Evolutionary conservation across 2,113 vertebrate genomes (phyloP), one percentile per base, ranked within the genome.

Genomic region (Saguinus midas): DNA sequence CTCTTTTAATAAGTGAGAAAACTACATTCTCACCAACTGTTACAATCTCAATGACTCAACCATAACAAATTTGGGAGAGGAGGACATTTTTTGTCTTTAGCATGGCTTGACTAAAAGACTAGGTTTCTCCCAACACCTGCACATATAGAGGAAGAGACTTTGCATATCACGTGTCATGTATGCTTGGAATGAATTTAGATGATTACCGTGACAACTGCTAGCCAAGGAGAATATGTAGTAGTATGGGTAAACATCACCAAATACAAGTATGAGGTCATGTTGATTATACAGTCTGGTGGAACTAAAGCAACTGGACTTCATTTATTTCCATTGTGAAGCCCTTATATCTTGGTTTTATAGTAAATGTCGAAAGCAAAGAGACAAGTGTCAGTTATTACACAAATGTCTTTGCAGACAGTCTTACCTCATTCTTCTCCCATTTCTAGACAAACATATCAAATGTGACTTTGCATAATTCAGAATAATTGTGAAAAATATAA

Each of bases 1-100:
- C n/a, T 86, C 87, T 72, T 96, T 93, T 96, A 92, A 97, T 96
- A 90, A 90, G 80, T 90, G 90, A 85, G 88, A 91, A 97, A 96
- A 87, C 37, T 84, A 87, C 48, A 96, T 96, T 92, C 84, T 89
- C 72, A 87, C 80, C 58, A 96, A 40, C 29, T 85, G 27, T 85
- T 94, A 73, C 13, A 76, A 40, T 94, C 27, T 58, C 66, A 96
- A 73, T 85, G 57, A 96, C 43, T 21, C 32, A 90, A 68, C 17
- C 0, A 1, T 83, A 83, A 52, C 40, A 90, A 95, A 75, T 95
- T 50, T 87, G 50, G 37, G 37, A 88, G 57, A 18, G 27, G 25
- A 91, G 48, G 32, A 87, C 48, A 68, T 89, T 81, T 91, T 95
- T 89, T 14, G 55, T 86, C 25, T 94, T 91, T 82, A 86, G 52